Conservation (phyloP, 2,113 vertebrate genomes). For the Brevimyrus niger region DNA sequence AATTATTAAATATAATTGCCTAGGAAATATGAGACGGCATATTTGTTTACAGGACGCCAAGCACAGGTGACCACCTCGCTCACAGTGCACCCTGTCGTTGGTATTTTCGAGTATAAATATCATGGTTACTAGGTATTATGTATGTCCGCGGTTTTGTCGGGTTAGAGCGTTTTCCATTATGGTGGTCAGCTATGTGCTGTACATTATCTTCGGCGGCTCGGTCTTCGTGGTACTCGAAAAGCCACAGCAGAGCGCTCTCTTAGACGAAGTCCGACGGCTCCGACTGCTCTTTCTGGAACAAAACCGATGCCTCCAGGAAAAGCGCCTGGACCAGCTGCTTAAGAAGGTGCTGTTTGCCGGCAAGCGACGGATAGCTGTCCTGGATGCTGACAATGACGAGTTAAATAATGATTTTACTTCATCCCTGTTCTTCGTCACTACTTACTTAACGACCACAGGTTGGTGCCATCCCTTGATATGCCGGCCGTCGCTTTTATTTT, state of each 20-base stretch:
- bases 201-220: slow-evolving; percentile 47
- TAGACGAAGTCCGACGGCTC: slow-evolving; percentile 40
- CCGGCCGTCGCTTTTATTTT: background rate
- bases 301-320: slow-evolving; percentile 49
- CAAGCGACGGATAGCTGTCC: slow-evolving; percentile 40
- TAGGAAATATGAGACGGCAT: slow-evolving; percentile 18
- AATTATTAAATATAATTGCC: background rate
- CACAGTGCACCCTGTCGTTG: background rate
- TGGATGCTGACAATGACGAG: slow-evolving; percentile 37
- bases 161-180: slow-evolving; percentile 42
- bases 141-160: slow-evolving; percentile 6
- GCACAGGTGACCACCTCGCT: background rate
- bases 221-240: slow-evolving; percentile 55
- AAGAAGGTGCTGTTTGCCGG: slow-evolving; percentile 37
- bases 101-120: background rate
- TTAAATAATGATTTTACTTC: slow-evolving; percentile 60
- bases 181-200: slow-evolving; percentile 46
- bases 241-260: slow-evolving; percentile 45
- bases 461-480: slow-evolving; percentile 8
- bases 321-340: slow-evolving; percentile 50
- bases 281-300: slow-evolving; percentile 45
- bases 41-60: slow-evolving; percentile 39
- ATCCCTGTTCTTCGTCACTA: slow-evolving; percentile 62
- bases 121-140: slow-evolving; percentile 27
- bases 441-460: slow-evolving; percentile 68